Conservation (phyloP, 2,888 invertebrate species). For the Eupeodes latifasciatus region DNA sequence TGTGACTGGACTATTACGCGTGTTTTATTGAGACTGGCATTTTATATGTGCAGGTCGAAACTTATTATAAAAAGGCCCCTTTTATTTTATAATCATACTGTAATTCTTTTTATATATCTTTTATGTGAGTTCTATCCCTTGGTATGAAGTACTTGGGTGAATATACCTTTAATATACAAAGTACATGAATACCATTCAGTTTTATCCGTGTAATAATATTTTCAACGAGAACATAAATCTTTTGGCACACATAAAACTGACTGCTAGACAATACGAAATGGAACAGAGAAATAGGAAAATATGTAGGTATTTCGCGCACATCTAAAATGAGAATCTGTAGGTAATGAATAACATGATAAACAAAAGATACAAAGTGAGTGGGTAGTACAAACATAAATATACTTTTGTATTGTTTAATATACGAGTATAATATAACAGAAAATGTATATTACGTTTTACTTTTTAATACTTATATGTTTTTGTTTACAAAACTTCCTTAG, state of each 20-base stretch:
- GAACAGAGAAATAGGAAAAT: conserved; percentile 34
- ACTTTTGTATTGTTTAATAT: conserved; percentile 27
- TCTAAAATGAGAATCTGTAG: conserved; percentile 74
- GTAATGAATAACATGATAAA: conserved; percentile 62
- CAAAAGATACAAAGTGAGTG: conserved; percentile 48
- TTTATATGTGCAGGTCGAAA: neutral
- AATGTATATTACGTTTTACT: too few relatives aligned
- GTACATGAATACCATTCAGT: conserved; percentile 10
- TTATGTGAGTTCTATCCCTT: conserved; percentile 8
- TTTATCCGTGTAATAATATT: conserved; percentile 70
- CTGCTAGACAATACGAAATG: conserved; percentile 67
- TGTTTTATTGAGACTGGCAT: conserved; percentile 2
- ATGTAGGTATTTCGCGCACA: conserved; percentile 51
- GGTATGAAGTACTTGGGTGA: conserved; percentile 14
- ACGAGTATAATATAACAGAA: too few relatives aligned
- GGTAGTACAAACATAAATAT: neutral
- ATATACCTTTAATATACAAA: neutral
- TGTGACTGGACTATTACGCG: too few relatives aligned
- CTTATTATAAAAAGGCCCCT: conserved; percentile 39
- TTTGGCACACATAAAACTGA: conserved; percentile 70
- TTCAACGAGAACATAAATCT: conserved; percentile 71
- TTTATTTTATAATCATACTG: conserved; percentile 42
- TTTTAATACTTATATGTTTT: too few relatives aligned
- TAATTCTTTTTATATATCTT: conserved; percentile 19
- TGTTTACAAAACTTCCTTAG: too few relatives aligned